Base-by-base conservation (phyloP, 1,140 invertebrate species). In the Zaprionus lachaisei region DNA sequence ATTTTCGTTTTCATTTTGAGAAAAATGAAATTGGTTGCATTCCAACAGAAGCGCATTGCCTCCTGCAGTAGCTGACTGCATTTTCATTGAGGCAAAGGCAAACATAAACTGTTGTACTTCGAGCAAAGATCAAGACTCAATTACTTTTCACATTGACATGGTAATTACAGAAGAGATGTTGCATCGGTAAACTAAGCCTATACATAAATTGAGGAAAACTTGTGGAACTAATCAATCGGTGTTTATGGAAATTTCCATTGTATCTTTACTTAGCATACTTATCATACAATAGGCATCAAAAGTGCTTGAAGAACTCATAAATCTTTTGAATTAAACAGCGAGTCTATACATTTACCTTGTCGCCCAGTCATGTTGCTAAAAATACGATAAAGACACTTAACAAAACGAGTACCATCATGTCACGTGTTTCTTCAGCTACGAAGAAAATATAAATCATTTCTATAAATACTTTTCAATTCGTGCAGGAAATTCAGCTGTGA, bases 1-100 rank as follows among this genome's bases (percentile, higher is more conserved):
- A 81, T 65, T 82, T 81, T 77, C 70, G 64, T 86, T 80, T 80
- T 70, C 47, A 63, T 69, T 69, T 9, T 61, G 38, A 31, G 31
- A 47, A 71, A 66, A 81, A 75, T 22, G 54, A 71, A 77, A 79
- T 77, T 82, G 79, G 75, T 85, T 81, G 68, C 70, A 63, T 17
- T 17, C 41, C n/a, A 51, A 14, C 37, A 47, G 54, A 17, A 51
- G 28, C 38, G 24, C 26, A 60, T 60, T 67, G 54, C 12, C 15
- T 24, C 7, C 20, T 51, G 28, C 20, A 20, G 20, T 14, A 49
- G 28, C 1, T 49, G 55, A 38, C 37, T 57, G 24, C 7, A 31
- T 24, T 20, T 44, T 20, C 37, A 44, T 44, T 26, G 63, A n/a
- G 26, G 28, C 44, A 31, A 9, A 64, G 24, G 67, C 54, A 82